Base-by-base conservation (phyloP, 2,113 vertebrate genomes). In the Etia nguti region DNA sequence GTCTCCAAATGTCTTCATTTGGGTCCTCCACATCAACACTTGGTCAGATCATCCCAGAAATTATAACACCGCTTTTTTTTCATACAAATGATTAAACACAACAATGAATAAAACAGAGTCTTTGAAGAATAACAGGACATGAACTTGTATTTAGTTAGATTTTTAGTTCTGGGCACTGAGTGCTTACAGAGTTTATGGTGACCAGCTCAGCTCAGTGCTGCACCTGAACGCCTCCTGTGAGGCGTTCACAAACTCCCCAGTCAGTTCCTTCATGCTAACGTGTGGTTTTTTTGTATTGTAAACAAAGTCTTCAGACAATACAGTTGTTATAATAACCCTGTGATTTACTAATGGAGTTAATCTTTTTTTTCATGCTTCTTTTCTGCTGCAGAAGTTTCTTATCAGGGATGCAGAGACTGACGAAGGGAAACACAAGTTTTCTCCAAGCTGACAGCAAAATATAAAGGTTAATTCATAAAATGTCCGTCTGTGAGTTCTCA, bases 381-480 rank as follows among this genome's bases (percentile, higher is more conserved):
- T 68, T 68, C 62, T 22, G 36, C 20, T 68, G 62, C 36, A 22
- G n/a, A 68, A 41, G 62, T 38, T 68, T 68, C 11, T 15, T 68
- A 15, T 41, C 7, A 41, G 0, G 36, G 0, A 41, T 41, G n/a
- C 12, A 41, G 11, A 68, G 36, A 41, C 62, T 68, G 36, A 41
- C 11, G 22, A 68, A 68, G 7, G 62, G n/a, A 68, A 68, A 60
- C 29, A 31, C 62, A 41, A 41, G 36, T 38, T 22, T 68, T 24
- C 11, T 41, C 62, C 62, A 68, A 9, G 11, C n/a, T 68, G 62
- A 68, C 0, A 22, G 2, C 6, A 68, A 41, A 41, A 68, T 68
- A 6, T 41, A 68, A 68, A 0, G 20, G 41, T 1, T 1, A 41
- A 22, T 2, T 38, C 34, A 38, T 10, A 60, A 38, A 68, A 65